A percentile compares a stretch with the other conserved stretches of the same genome.
Conservation (phyloP, 2,113 vertebrate species). For the Platanista minor region DNA sequence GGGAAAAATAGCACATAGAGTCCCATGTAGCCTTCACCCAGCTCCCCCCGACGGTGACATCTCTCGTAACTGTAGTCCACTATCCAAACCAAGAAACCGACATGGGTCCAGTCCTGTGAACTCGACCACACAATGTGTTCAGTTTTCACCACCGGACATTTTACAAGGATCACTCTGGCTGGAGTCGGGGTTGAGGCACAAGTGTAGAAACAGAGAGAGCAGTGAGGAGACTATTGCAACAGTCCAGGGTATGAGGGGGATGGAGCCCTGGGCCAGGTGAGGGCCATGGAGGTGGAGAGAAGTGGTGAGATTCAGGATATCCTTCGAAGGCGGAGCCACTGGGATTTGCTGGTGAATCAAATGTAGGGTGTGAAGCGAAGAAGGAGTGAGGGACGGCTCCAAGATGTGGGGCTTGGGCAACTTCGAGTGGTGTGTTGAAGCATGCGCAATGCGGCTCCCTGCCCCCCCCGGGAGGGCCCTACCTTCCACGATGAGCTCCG, state of each 20-base stretch:
- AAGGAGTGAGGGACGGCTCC: no score
- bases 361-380: not conserved
- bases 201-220: not conserved
- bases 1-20: no score
- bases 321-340: not conserved
- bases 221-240: not conserved
- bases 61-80: not conserved
- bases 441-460: rapidly evolving
- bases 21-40: not conserved
- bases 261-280: not conserved
- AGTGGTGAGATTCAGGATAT: not conserved
- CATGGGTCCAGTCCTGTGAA: not conserved
- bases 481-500: slow-evolving; percentile 92
- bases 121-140: not conserved
- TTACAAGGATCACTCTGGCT: not conserved
- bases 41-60: not conserved
- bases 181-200: rapidly evolving
- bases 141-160: no score
- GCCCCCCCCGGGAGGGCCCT: rapidly evolving
- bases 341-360: not conserved
- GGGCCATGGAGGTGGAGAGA: no score
- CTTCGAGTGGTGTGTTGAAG: rapidly evolving
- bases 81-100: not conserved
- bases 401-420: not conserved
- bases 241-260: not conserved